Evolutionary conservation across 2,797 vertebrate species (phyloP), one percentile per base, ranked within the genome.

Genomic region (Melanotaenia maccullochi): DNA sequence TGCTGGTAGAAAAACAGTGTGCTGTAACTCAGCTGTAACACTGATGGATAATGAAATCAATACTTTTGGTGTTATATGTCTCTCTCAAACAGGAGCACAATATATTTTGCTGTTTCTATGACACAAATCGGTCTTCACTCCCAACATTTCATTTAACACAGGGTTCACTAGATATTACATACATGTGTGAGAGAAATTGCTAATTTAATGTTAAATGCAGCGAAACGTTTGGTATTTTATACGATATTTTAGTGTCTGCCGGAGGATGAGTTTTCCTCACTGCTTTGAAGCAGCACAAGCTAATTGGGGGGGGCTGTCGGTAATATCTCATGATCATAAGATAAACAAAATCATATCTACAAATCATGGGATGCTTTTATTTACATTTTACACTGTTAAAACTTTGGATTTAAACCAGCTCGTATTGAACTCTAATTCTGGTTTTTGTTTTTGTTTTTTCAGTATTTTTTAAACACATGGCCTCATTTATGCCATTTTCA

Each of bases 41-140:
- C 24, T 56, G 76, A 76, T 38, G 65, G 42, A 76, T 68, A 56
- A 61, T 28, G 32, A 75, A 75, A 84, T 85, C 82, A 69, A 87
- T 87, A 68, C 55, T 38, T 79, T 70, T 65, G 66, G 59, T 63
- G 67, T 79, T 78, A 86, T 78, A 57, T 57, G 70, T 81, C 75
- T 55, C 73, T 74, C 78, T 66, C 63, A 68, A 81, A 68, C 35
- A 42, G 84, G 55, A 65, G 76, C 71, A 88, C 78, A 60, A 86
- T 83, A 87, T 85, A 90, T 81, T 79, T 79, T 66, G 47, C 8
- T 11, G 47, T 49, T 49, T n/a, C 84, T 83, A 77, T 86, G 84
- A 87, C 79, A 58, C 47, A 62, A 84, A 88, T 89, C 71, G 79
- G 81, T 85, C 71, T 81, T n/a, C 63, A 71, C 73, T 65, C 38